Percentiles rank a stretch among this genome's conserved stretches.
These are phyloP conservation scores for Neosalanx taihuensis DNA, from an alignment of 2,797 vertebrate species.

Conservation along the genomic window DNA sequence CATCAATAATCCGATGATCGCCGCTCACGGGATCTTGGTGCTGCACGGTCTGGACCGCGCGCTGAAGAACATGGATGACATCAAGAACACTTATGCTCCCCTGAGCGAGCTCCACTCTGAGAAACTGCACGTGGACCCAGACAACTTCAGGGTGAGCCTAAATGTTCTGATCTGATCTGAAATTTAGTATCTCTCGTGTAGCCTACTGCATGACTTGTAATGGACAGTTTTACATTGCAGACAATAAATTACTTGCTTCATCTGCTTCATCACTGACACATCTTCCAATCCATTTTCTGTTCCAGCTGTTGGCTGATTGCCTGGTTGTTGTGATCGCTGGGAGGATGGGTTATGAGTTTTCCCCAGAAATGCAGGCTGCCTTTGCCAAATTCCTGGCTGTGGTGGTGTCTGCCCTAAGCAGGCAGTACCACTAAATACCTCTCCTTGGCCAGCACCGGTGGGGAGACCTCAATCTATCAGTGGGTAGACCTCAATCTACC, in stretches of 20 bases:
- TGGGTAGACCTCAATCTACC: too few relatives aligned
- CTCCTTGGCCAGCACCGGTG: neutral
- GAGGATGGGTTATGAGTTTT: neutral
- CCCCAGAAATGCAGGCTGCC: neutral
- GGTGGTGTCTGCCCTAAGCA: too few relatives aligned
- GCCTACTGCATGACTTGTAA: too few relatives aligned
- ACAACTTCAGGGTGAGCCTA: constrained; percentile 74
- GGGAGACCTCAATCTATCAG: too few relatives aligned
- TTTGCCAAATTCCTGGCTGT: neutral
- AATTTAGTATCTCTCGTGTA: too few relatives aligned
- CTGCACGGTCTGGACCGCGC: constrained; percentile 71
- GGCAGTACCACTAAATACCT: too few relatives aligned
- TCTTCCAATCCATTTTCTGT: neutral
- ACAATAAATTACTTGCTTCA: neutral
- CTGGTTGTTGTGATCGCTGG: neutral
- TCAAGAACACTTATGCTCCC: constrained; percentile 61
- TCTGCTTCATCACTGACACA: too few relatives aligned
- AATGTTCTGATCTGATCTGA: too few relatives aligned
- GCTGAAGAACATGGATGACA: constrained; percentile 74
- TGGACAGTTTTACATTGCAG: too few relatives aligned
- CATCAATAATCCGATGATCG: constrained; percentile 61
- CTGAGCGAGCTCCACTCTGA: constrained; percentile 78
- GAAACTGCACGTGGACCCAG: constrained; percentile 77
- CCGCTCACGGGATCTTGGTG: constrained; percentile 68
- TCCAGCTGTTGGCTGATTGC: neutral